A percentile compares a stretch with the other conserved stretches of the same genome.
These are phyloP conservation scores for Tenthredo distinguenda DNA, from an alignment of 2,888 invertebrate species.

Conservation along the genomic window DNA sequence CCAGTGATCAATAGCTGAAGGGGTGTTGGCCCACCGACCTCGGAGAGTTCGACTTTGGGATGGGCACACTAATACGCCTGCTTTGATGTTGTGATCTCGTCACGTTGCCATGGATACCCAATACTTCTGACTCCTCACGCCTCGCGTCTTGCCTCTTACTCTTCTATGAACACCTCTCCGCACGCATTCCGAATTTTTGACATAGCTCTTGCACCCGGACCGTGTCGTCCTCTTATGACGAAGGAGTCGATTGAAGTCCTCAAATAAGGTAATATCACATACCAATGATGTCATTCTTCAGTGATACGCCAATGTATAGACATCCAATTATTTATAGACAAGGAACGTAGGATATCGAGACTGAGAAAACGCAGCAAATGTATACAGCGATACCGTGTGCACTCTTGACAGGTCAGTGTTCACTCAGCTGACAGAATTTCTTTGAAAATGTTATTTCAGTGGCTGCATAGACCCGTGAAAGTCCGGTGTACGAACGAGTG, in stretches of 20 bases:
- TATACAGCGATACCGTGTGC: background rate
- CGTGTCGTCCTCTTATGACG: constrained; percentile 55
- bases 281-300: background rate
- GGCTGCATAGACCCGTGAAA: constrained; percentile 22
- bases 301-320: background rate
- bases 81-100: constrained; percentile 65
- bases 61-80: constrained; percentile 56
- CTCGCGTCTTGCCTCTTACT: constrained; percentile 17
- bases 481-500: constrained; percentile 37
- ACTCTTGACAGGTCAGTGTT: background rate
- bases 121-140: constrained; percentile 35
- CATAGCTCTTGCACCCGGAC: background rate
- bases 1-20: constrained; percentile 70
- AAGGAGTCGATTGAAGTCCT: constrained; percentile 57
- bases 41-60: constrained; percentile 39
- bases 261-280: background rate
- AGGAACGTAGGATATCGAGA: background rate
- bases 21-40: constrained; percentile 38
- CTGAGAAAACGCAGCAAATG: background rate
- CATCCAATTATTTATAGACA: background rate
- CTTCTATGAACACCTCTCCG: background rate
- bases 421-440: constrained; percentile 11
- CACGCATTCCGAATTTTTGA: constrained; percentile 1
- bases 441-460: constrained; percentile 44
- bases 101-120: constrained; percentile 67